Evolutionary conservation across 2,797 vertebrate genomes (phyloP).

Genomic region (Sarcoramphus papa): DNA sequence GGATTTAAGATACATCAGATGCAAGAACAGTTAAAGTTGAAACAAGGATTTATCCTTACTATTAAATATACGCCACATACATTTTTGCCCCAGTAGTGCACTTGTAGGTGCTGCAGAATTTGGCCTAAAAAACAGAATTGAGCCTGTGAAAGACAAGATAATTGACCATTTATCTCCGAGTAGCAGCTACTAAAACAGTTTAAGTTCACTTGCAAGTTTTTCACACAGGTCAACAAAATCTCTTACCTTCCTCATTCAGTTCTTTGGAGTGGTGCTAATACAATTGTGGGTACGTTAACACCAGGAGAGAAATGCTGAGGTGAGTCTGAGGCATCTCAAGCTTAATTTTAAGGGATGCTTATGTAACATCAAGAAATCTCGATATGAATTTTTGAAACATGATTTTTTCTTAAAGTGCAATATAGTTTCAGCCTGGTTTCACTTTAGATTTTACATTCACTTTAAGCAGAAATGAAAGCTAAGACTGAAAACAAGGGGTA

Average conservation of each 20-base stretch:
- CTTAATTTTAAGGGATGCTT: not conserved
- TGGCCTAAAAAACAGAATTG: not conserved
- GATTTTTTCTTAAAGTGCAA: not conserved
- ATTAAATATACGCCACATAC: not conserved
- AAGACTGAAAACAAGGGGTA: not conserved
- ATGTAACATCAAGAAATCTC: not conserved
- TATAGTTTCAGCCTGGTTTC: not conserved
- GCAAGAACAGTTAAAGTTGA: not conserved
- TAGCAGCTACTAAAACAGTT: not conserved
- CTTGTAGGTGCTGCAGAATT: not conserved
- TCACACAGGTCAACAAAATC: not conserved
- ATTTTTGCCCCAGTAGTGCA: not conserved
- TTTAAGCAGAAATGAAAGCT: conserved; percentile 13
- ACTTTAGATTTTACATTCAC: not conserved
- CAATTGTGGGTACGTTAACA: rapidly evolving
- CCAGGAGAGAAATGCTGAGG: not conserved
- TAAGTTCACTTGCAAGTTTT: not conserved
- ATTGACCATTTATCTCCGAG: not conserved
- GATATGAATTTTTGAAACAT: not conserved
- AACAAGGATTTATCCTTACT: not conserved
- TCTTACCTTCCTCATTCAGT: not conserved
- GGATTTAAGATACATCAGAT: not conserved
- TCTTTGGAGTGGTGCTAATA: not conserved
- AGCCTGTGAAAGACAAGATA: not conserved
- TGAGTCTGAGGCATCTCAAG: not conserved